A percentile compares a stretch with the other conserved stretches of the same genome.
Evolutionary conservation across 2,797 vertebrate species (phyloP).

Genomic region (Sebastes oblongus): DNA sequence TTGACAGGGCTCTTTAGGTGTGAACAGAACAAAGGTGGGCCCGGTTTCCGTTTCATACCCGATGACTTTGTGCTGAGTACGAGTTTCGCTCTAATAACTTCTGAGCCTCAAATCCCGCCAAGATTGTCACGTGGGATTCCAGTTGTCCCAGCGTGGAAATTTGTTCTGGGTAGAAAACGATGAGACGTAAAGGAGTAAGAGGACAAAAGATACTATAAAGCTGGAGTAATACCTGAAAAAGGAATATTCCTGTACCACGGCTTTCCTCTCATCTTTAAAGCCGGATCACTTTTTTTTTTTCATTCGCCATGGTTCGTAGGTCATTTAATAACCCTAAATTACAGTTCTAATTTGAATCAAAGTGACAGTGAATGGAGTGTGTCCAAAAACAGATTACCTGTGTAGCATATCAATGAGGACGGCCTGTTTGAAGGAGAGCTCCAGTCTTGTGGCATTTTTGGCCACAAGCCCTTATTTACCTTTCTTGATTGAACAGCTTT

Average conservation of each 20-base stretch:
- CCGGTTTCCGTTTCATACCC: constrained; percentile 43
- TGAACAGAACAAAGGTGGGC: constrained; percentile 33
- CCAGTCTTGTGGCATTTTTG: background rate
- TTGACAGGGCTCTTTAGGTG: constrained; percentile 29
- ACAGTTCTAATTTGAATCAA: constrained; percentile 65
- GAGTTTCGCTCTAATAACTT: constrained; percentile 55
- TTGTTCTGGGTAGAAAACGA: constrained; percentile 15
- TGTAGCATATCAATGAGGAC: constrained; percentile 58
- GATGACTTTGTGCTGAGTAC: constrained; percentile 46
- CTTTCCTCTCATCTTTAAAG: constrained; percentile 37
- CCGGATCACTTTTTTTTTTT: constrained; percentile 50
- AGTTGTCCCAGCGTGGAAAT: constrained; percentile 17
- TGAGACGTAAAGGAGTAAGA: constrained; percentile 18
- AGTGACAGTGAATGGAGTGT: constrained; percentile 64
- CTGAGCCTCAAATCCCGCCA: constrained; percentile 52
- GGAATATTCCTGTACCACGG: background rate
- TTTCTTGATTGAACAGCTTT: constrained; percentile 24
- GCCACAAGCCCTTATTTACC: background rate
- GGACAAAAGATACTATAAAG: constrained; percentile 24
- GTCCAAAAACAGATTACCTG: constrained; percentile 57
- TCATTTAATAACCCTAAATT: constrained; percentile 73
- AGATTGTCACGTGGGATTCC: constrained; percentile 49
- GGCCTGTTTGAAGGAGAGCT: constrained; percentile 11
- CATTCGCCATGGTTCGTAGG: constrained; percentile 52
- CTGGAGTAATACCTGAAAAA: constrained; percentile 40